phyloP scores from a whole-genome alignment of 2,888 invertebrate genomes.

The Marronus borbonicus region DNA sequence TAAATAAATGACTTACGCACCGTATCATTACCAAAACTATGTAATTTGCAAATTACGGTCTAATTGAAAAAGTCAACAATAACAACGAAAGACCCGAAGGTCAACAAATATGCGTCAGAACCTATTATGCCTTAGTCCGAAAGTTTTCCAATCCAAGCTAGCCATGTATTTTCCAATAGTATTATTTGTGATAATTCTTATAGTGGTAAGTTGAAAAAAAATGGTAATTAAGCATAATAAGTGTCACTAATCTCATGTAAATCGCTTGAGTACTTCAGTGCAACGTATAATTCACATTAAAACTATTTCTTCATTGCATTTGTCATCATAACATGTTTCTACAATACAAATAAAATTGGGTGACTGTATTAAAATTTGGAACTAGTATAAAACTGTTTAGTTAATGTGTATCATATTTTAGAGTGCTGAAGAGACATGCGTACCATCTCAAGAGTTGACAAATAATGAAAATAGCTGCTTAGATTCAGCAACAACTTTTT shows the following conservation, averaged over 20 bases:
- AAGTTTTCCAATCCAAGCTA: neutral
- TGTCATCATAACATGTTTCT: too few relatives aligned
- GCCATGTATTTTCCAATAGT: neutral
- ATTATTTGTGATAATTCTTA: neutral
- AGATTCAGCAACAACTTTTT: constrained; percentile 38
- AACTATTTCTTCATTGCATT: too few relatives aligned
- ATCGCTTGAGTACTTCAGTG: too few relatives aligned
- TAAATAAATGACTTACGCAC: too few relatives aligned
- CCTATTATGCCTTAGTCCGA: neutral
- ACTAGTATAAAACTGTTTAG: too few relatives aligned
- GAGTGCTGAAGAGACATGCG: constrained; percentile 28
- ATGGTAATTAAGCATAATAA: neutral
- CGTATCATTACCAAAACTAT: neutral
- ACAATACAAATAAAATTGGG: too few relatives aligned
- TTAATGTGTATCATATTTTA: neutral
- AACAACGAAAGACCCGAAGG: constrained; percentile 10
- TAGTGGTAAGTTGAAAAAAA: constrained; percentile 17
- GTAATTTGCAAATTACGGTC: constrained; percentile 21
- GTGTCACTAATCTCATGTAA: too few relatives aligned
- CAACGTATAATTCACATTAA: too few relatives aligned
- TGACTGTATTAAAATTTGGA: too few relatives aligned
- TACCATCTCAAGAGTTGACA: constrained; percentile 46
- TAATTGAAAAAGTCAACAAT: constrained; percentile 12
- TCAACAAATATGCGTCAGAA: neutral
- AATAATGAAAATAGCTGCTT: constrained; percentile 50